Percentiles rank a stretch among this genome's conserved stretches.
These are phyloP conservation scores for Pristionchus maxplancki DNA, from an alignment of 2,888 invertebrate species.

Conservation along the genomic window DNA sequence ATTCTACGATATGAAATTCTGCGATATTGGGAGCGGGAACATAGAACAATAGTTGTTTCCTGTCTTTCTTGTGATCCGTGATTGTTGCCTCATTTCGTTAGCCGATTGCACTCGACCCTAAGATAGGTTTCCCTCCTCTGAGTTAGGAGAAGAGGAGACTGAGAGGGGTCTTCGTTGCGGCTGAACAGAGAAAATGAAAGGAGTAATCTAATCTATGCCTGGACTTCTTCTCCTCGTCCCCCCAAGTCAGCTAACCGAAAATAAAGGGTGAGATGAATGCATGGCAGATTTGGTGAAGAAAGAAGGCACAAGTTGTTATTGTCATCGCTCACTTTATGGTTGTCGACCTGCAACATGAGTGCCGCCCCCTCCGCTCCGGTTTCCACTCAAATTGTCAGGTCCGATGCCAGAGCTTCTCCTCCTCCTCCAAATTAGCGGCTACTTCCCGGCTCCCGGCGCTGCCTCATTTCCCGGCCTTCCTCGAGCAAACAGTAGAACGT, in stretches of 20 bases:
- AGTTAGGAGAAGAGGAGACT: neutral
- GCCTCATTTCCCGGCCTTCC: neutral
- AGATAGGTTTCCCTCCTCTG: slow-evolving; percentile 20
- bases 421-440: slow-evolving; percentile 32
- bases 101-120: too few species aligned
- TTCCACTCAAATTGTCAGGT: neutral
- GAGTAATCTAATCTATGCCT: slow-evolving; percentile 39
- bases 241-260: slow-evolving; percentile 15
- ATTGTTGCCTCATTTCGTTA: too few species aligned
- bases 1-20: too few species aligned
- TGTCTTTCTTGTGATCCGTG: too few species aligned
- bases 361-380: neutral
- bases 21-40: too few species aligned
- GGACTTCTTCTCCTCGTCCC: neutral
- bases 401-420: neutral
- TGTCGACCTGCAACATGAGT: too few species aligned
- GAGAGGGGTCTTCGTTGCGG: neutral
- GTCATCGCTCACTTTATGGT: too few species aligned
- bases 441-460: neutral
- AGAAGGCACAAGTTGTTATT: neutral
- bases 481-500: slow-evolving; percentile 27
- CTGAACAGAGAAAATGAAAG: slow-evolving; percentile 7
- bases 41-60: too few species aligned
- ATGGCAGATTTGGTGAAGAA: neutral
- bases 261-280: slow-evolving; percentile 36